Evolutionary conservation across 2,888 invertebrate species (phyloP).

Genomic region (Poecilobothrus nobilitatus): DNA sequence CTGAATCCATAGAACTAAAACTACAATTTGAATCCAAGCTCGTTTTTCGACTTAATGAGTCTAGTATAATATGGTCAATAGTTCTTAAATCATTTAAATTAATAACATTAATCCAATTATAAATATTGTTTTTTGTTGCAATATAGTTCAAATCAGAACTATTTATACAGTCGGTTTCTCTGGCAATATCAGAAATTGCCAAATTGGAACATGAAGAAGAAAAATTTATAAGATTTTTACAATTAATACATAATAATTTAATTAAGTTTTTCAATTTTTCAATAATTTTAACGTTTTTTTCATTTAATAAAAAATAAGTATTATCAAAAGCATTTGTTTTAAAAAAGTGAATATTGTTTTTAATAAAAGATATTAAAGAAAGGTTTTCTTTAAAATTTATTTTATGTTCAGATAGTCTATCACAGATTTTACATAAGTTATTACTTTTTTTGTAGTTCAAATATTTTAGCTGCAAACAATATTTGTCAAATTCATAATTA

Average conservation of each 20-base stretch:
- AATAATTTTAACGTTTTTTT: background rate
- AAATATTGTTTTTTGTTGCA: background rate
- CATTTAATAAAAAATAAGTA: background rate
- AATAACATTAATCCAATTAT: background rate
- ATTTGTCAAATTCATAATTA: background rate
- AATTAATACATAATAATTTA: background rate
- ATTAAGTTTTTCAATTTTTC: background rate
- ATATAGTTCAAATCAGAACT: background rate
- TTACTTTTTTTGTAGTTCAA: background rate
- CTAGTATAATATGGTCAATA: slow-evolving; percentile 29
- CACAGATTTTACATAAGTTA: background rate
- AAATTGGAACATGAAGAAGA: background rate
- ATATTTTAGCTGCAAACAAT: background rate
- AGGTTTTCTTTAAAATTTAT: background rate
- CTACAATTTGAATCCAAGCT: slow-evolving; percentile 45
- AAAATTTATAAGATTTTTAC: background rate
- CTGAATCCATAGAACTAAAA: slow-evolving; percentile 44
- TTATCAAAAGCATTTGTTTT: no score
- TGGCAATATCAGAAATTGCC: background rate
- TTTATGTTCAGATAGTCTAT: background rate
- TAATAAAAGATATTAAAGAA: no score
- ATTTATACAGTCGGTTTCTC: background rate
- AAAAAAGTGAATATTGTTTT: no score
- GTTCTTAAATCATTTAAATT: background rate
- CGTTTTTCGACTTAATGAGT: slow-evolving; percentile 41